Conservation (phyloP, 2,113 vertebrate species). For the Columba livia region DNA sequence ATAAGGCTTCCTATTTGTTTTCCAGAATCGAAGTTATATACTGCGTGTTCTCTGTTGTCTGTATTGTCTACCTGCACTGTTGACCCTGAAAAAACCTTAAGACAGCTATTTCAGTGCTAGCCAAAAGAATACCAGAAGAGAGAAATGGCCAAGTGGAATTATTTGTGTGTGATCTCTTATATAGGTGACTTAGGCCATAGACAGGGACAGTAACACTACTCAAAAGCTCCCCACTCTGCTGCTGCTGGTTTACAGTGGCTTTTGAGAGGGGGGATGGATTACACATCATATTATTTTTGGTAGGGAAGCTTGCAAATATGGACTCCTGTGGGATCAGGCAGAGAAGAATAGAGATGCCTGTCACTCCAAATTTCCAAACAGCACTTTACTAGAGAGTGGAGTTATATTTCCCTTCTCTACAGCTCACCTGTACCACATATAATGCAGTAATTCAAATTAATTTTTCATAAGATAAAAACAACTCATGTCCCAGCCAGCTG, state of each 20-base stretch:
- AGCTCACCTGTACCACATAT: not conserved
- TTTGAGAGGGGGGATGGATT: not conserved
- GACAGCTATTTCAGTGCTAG: not conserved
- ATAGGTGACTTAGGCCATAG: not conserved
- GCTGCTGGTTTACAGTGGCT: not conserved
- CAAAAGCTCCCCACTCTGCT: not conserved
- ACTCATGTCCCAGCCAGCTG: not conserved
- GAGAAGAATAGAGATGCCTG: not conserved
- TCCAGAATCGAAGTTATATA: not conserved
- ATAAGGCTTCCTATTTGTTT: not conserved
- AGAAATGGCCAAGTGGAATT: not conserved
- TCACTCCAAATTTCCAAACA: not conserved
- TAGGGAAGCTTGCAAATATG: not conserved
- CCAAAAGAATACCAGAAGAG: not conserved
- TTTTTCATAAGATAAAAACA: not conserved
- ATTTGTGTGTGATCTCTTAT: not conserved
- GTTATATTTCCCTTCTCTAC: not conserved
- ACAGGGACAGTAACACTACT: not conserved
- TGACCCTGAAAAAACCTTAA: not conserved
- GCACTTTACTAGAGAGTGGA: fast-evolving
- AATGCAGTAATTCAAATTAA: not conserved
- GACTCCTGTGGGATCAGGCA: not conserved
- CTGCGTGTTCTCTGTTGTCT: not conserved
- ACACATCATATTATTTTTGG: not conserved
- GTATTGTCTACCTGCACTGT: no score